Evolutionary conservation across 1,140 invertebrate genomes (phyloP).

Genomic region (Drosophila willistoni): DNA sequence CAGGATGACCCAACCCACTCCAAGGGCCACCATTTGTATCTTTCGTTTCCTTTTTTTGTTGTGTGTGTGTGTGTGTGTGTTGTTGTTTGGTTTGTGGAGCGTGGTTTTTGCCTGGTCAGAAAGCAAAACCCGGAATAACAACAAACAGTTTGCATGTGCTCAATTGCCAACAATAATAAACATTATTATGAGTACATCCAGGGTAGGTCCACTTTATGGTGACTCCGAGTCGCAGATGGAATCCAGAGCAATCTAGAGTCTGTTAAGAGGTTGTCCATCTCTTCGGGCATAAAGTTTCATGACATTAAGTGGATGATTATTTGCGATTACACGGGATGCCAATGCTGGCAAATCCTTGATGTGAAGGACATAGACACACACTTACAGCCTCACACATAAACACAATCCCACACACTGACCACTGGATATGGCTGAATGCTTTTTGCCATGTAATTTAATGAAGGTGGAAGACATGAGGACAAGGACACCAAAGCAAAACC

Average conservation of each 20-base stretch:
- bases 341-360: slow-evolving; percentile 68
- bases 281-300: slow-evolving; percentile 74
- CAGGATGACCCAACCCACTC: slow-evolving; percentile 19
- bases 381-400: slow-evolving; percentile 48
- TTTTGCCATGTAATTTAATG: slow-evolving; percentile 65
- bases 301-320: slow-evolving; percentile 80
- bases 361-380: slow-evolving; percentile 59
- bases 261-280: slow-evolving; percentile 47
- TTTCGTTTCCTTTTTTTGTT: slow-evolving; percentile 25
- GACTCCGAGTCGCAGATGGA: slow-evolving; percentile 38
- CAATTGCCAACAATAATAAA: slow-evolving; percentile 72
- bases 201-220: slow-evolving; percentile 52
- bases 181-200: slow-evolving; percentile 68
- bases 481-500: slow-evolving; percentile 25
- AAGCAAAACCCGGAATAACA: slow-evolving; percentile 30
- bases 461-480: slow-evolving; percentile 46
- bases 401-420: background rate
- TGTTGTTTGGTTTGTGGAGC: slow-evolving; percentile 12
- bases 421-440: slow-evolving; percentile 34
- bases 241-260: slow-evolving; percentile 14
- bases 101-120: slow-evolving; percentile 11
- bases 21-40: slow-evolving; percentile 25
- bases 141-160: slow-evolving; percentile 49
- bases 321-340: slow-evolving; percentile 72
- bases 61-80: too few relatives aligned